Conservation (phyloP, 1,140 invertebrate genomes). For the Dufourea novaeangliae region DNA sequence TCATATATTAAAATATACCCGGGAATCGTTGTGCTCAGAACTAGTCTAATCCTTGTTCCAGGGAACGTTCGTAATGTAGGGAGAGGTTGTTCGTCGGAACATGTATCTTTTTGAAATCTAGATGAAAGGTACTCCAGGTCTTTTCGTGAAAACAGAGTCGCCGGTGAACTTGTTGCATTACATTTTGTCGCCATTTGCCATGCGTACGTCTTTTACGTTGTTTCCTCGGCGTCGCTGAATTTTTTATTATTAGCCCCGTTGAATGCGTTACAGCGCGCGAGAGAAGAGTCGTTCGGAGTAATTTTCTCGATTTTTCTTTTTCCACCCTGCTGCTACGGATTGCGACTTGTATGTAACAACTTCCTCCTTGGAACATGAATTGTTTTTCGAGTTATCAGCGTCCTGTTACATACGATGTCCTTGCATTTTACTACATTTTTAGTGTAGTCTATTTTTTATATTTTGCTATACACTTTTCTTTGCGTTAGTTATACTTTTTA, state of each 20-base stretch:
- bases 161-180: conserved; percentile 30
- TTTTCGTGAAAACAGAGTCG: conserved; percentile 6
- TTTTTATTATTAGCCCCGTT: conserved; percentile 16
- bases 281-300: neutral
- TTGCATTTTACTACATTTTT: too few species aligned
- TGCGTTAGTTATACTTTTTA: too few species aligned
- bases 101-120: conserved; percentile 2
- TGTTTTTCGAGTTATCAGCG: too few species aligned
- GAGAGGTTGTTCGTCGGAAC: neutral
- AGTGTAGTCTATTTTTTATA: neutral
- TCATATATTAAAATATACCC: too few species aligned
- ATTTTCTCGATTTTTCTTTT: conserved; percentile 6
- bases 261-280: neutral
- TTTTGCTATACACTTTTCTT: too few species aligned
- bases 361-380: too few species aligned
- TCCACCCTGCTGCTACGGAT: too few species aligned
- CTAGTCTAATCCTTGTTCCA: neutral
- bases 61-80: neutral
- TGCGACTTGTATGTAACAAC: too few species aligned
- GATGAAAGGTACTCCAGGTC: conserved; percentile 14
- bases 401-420: too few species aligned
- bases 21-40: too few species aligned
- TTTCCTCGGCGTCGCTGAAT: neutral
- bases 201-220: neutral
- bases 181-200: conserved; percentile 7